Conservation (phyloP, 1,140 invertebrate genomes). For the Papilio helenus region DNA sequence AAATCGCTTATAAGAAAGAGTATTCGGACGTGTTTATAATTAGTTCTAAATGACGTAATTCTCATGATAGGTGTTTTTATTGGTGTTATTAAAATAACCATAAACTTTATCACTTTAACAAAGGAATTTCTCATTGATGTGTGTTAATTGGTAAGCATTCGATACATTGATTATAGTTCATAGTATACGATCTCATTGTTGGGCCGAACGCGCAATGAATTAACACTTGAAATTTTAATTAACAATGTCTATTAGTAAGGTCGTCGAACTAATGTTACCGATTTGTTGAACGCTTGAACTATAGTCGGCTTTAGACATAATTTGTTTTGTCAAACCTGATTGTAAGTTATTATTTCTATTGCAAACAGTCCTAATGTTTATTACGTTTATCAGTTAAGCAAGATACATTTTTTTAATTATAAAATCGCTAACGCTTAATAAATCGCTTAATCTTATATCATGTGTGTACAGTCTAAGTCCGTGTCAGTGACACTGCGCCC, state of each 20-base stretch:
- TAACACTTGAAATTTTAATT: neutral
- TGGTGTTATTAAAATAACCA: neutral
- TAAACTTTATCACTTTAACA: neutral
- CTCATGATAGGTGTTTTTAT: neutral
- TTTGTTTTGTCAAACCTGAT: too few relatives aligned
- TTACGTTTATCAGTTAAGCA: too few relatives aligned
- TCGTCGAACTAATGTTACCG: neutral
- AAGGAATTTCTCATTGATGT: neutral
- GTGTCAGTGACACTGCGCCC: conserved; percentile 70
- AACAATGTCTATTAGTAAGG: conserved; percentile 4
- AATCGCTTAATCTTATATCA: conserved; percentile 43
- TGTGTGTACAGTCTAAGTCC: conserved; percentile 32
- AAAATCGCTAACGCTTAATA: conserved; percentile 22
- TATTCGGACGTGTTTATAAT: too few relatives aligned
- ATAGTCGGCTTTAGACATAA: neutral
- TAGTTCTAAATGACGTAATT: neutral
- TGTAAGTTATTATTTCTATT: too few relatives aligned
- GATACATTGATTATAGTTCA: too few relatives aligned
- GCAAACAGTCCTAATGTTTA: too few relatives aligned
- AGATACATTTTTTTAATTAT: neutral
- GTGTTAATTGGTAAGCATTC: neutral
- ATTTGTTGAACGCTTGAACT: neutral
- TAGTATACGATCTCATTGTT: neutral
- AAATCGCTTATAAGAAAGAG: too few relatives aligned
- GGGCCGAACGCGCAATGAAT: neutral